A percentile compares a stretch with the other conserved stretches of the same genome.
Evolutionary conservation across 2,797 vertebrate genomes (phyloP).

Genomic region (Tadarida brasiliensis): DNA sequence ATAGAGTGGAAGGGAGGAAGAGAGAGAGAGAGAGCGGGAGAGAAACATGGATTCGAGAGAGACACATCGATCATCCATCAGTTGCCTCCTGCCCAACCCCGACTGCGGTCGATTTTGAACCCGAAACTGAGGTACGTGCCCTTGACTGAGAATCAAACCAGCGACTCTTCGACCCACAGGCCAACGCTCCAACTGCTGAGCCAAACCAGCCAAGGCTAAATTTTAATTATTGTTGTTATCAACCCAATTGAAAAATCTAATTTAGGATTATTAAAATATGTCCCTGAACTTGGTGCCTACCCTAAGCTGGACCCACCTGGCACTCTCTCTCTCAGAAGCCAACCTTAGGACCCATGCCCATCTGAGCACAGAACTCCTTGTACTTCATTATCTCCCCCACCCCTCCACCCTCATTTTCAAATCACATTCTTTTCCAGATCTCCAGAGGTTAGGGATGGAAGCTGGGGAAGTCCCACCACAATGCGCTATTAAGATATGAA

Average conservation of each 20-base stretch:
- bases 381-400: neutral
- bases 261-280: neutral
- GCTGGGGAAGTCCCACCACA: neutral
- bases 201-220: no score
- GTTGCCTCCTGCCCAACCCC: no score
- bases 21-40: no score
- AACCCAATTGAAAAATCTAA: neutral
- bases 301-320: neutral
- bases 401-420: neutral
- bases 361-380: neutral
- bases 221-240: neutral
- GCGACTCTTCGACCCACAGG: no score
- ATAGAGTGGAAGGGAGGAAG: no score
- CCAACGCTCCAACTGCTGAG: no score
- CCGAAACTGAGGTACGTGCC: no score
- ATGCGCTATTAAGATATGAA: conserved; percentile 29
- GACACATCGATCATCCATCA: no score
- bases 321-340: neutral
- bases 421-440: neutral
- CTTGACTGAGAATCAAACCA: no score
- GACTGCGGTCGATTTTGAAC: no score
- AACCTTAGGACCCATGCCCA: neutral
- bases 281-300: neutral
- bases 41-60: no score
- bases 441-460: neutral